phyloP scores from a whole-genome alignment of 2,888 invertebrate genomes.

The Chymomyza fuscimana region DNA sequence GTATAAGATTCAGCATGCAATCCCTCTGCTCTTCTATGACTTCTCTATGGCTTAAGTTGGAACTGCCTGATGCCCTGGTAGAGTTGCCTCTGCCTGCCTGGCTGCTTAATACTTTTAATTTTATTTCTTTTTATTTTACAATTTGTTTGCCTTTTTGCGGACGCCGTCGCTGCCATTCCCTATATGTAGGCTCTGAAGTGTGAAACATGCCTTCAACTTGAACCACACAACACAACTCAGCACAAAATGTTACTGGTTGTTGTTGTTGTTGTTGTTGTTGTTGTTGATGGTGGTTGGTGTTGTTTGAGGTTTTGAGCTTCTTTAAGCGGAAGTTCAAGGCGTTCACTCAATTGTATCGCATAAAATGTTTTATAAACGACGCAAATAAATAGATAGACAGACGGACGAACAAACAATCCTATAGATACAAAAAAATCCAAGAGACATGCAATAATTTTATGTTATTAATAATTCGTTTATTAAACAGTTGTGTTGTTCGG shows the following conservation, averaged over 20 bases:
- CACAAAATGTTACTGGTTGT: conserved; percentile 52
- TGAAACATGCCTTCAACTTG: conserved; percentile 75
- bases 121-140: conserved; percentile 49
- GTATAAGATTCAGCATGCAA: conserved; percentile 28
- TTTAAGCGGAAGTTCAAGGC: conserved; percentile 77
- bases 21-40: conserved; percentile 38
- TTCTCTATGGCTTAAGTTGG: conserved; percentile 30
- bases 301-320: conserved; percentile 60
- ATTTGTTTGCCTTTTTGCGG: conserved; percentile 62
- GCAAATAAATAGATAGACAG: conserved; percentile 15
- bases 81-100: neutral
- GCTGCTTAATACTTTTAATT: conserved; percentile 8
- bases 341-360: conserved; percentile 77
- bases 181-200: conserved; percentile 68
- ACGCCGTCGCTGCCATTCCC: conserved; percentile 2
- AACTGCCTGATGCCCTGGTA: neutral
- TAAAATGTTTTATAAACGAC: conserved; percentile 70
- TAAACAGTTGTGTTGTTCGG: conserved; percentile 57
- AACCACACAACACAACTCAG: conserved; percentile 61
- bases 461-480: conserved; percentile 62
- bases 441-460: conserved; percentile 37
- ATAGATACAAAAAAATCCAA: conserved; percentile 1
- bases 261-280: conserved; percentile 44
- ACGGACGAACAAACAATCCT: conserved; percentile 8
- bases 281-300: conserved; percentile 41